Base-by-base conservation (phyloP, 2,888 invertebrate genomes). In the Pediacus dermestoides region DNA sequence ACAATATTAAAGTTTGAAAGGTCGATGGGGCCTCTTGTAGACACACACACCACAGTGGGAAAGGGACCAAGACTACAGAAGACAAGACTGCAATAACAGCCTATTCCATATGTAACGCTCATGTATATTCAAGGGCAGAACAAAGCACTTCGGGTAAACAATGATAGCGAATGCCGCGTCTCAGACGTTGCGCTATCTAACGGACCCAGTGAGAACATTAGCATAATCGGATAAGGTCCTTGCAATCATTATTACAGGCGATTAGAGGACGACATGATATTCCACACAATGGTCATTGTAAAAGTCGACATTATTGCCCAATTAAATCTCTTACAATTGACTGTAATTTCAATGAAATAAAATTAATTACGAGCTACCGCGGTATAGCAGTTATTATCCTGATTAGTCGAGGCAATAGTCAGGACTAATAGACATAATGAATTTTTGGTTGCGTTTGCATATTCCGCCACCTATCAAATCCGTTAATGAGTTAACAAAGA, bases 91-190 rank as follows among this genome's bases (percentile, higher is more conserved):
- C 61, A 64, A 66, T 66, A 66, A 66, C 64, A 64, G 61, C 63
- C 66, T 66, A 58, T 54, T 66, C 66, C 67, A 68, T 68, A 67
- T 68, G 67, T 67, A 68, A 67, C 64, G 63, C 66, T 68, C 67
- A 68, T 67, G 67, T 68, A 66, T 68, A 68, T 68, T 68, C 67
- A 68, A 62, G 61, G 60, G 53, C 56, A 54, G 62, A 61, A 66
- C 65, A 66, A 68, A 67, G 64, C 28, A 13, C 46, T 59, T 50
- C 57, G 60, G 62, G 67, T 65, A 66, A 67, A 68, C 67, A 67
- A 66, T 62, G 63, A 61, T 58, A 55, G 60, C 58, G 56, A 57
- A 52, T 46, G 33, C 34, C 40, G 50, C 55, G 52, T 50, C 52
- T 52, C 48, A 48, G 47, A 48, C 46, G 50, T 48, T 51, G 50